Evolutionary conservation across 92 coral and sea anemone species (phyloP), one percentile per base, ranked within the genome.

Genomic region (Micromussa lordhowensis): DNA sequence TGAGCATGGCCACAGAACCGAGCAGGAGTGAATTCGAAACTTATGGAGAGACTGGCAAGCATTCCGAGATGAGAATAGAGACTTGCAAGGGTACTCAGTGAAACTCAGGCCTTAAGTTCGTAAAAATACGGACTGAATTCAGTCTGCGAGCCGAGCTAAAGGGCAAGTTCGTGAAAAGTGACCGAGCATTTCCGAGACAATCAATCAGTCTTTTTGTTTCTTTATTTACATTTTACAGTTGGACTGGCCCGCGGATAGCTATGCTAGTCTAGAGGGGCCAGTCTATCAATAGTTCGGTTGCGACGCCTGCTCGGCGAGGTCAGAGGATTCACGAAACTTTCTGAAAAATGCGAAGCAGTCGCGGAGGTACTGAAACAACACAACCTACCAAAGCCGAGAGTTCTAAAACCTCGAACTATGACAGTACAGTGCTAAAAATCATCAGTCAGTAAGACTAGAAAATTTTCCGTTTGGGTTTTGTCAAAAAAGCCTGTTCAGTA

Each of bases 21-120:
- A 54, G 66, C 53, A 70, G 32, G 22, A 85, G 74, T 61, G 75
- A 75, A 29, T 38, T 59, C 29, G 76, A 38, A 24, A 54, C 87
- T 24, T 26, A 21, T 30, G 77, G 77, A 63, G 36, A 18, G 75
- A 64, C 40, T 9, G 44, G 22, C 22, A 57, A 28, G 24, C 18
- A 77, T 44, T 86, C 89, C 12, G 40, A 63, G 32, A 78, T 77
- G 64, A 24, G n/a, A 77, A 64, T 86, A 78, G 82, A 76, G 18
- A 75, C 83, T 3, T 38, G 19, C 29, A 77, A 64, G 34, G 78
- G 68, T 83, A 32, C 13, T 7, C 9, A 58, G 3, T 35, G 15
- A 38, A 13, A 8, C 19, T 19, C 14, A 44, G 13, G 51, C 9
- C 51, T 44, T 13, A 44, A n/a, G 8, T 44, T 44, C 8, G 9